Percentiles rank a stretch among this genome's conserved stretches.
Evolutionary conservation across 2,797 vertebrate genomes (phyloP).

Genomic region (Scarus forsteni): DNA sequence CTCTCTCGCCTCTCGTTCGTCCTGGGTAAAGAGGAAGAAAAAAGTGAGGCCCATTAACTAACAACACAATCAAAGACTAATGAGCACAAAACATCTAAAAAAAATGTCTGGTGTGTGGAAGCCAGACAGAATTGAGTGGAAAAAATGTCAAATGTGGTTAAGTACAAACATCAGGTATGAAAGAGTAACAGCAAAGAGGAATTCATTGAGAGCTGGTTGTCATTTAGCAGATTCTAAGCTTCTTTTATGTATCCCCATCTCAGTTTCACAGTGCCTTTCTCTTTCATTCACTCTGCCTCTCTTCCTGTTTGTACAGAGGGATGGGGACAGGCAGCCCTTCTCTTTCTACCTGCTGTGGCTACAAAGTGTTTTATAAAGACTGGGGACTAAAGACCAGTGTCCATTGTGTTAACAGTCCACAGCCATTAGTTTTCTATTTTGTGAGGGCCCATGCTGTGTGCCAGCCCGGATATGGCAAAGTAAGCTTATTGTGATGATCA

Average conservation of each 20-base stretch:
- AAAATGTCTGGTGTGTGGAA: constrained; percentile 46
- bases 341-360: constrained; percentile 84
- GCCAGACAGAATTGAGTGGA: constrained; percentile 43
- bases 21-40: constrained; percentile 80
- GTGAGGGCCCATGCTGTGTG: constrained; percentile 79
- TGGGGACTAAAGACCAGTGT: constrained; percentile 79
- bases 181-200: constrained; percentile 79
- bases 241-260: constrained; percentile 80
- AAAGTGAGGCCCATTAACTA: constrained; percentile 55
- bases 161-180: constrained; percentile 79
- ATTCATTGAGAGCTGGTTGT: constrained; percentile 73
- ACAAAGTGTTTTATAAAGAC: constrained; percentile 81
- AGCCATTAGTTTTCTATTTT: constrained; percentile 80
- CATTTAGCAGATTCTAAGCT: constrained; percentile 74
- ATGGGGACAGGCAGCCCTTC: constrained; percentile 79
- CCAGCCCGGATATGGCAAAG: constrained; percentile 76
- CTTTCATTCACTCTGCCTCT: constrained; percentile 72
- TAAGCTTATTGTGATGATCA: constrained; percentile 79
- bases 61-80: constrained; percentile 57
- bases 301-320: constrained; percentile 85
- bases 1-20: constrained; percentile 98
- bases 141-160: constrained; percentile 75
- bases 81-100: constrained; percentile 64
- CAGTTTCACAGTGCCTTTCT: constrained; percentile 76
- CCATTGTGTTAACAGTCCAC: constrained; percentile 79